Evolutionary conservation across 2,888 invertebrate genomes (phyloP).

Genomic region (Urechis unicinctus): DNA sequence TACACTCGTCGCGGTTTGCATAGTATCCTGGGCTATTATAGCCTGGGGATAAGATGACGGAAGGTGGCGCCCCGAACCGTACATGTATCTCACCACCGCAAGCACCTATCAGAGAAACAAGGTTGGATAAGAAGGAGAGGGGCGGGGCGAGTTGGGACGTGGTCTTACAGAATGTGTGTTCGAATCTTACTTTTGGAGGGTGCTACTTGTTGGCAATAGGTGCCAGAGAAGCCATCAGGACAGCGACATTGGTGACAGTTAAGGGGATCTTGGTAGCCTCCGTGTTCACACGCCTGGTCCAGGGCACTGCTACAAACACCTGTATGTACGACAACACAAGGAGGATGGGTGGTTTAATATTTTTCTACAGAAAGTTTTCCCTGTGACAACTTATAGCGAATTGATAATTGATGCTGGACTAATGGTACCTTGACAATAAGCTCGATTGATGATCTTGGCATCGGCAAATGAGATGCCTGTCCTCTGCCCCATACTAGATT

Average conservation of each 20-base stretch:
- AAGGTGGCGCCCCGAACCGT: neutral
- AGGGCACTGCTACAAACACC: neutral
- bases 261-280: neutral
- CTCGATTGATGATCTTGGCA: constrained; percentile 19
- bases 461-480: constrained; percentile 22
- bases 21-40: constrained; percentile 1
- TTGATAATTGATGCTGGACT: too few species aligned
- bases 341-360: too few species aligned
- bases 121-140: neutral
- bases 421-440: constrained; percentile 20
- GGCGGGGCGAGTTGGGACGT: too few species aligned
- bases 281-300: neutral
- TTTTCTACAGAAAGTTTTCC: too few species aligned
- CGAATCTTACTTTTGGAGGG: neutral
- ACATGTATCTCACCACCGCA: constrained; percentile 2
- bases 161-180: too few species aligned
- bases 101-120: neutral
- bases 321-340: too few species aligned
- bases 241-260: neutral
- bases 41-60: constrained; percentile 6
- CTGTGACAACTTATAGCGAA: too few species aligned
- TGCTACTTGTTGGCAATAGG: neutral
- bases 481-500: constrained; percentile 22
- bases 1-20: constrained; percentile 7
- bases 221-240: neutral